A percentile compares a stretch with the other conserved stretches of the same genome.
These are phyloP conservation scores for Pollachius pollachius DNA, from an alignment of 2,113 vertebrate genomes.

Conservation along the genomic window DNA sequence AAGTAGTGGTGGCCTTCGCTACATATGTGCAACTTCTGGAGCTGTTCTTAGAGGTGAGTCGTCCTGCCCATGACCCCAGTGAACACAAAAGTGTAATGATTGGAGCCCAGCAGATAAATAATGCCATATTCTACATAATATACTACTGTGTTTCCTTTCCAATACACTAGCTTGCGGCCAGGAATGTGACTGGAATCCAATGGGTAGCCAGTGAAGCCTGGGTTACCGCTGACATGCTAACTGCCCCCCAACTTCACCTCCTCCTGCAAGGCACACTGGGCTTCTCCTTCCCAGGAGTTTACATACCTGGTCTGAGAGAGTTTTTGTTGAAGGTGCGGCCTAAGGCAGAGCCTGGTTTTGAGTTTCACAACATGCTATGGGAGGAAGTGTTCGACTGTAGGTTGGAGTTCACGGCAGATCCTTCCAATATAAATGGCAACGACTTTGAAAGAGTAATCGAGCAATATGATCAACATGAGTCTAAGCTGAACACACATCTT, in stretches of 20 bases:
- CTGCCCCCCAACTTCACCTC: conserved; percentile 49
- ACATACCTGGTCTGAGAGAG: conserved; percentile 61
- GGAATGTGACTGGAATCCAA: conserved; percentile 68
- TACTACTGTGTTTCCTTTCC: background rate
- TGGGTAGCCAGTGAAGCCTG: conserved; percentile 73
- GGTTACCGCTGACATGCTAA: conserved; percentile 65
- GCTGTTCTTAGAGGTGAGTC: conserved; percentile 66
- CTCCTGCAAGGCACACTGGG: conserved; percentile 68
- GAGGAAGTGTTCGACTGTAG: conserved; percentile 70
- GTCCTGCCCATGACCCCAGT: background rate
- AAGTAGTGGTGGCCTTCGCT: conserved; percentile 70
- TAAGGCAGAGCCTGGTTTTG: conserved; percentile 51
- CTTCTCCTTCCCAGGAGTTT: conserved; percentile 62
- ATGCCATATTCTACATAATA: background rate
- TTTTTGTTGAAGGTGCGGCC: conserved; percentile 65
- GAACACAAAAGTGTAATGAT: background rate
- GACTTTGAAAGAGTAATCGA: no score
- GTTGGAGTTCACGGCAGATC: conserved; percentile 34
- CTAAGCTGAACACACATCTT: no score
- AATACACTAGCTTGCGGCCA: conserved; percentile 39
- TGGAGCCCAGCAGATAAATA: background rate
- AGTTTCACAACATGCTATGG: conserved; percentile 73
- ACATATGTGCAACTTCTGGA: conserved; percentile 66
- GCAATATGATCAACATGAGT: no score
- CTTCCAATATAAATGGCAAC: background rate